Percentiles rank a stretch among this genome's conserved stretches.
Evolutionary conservation across 2,797 vertebrate genomes (phyloP).

Genomic region (Iguana delicatissima): DNA sequence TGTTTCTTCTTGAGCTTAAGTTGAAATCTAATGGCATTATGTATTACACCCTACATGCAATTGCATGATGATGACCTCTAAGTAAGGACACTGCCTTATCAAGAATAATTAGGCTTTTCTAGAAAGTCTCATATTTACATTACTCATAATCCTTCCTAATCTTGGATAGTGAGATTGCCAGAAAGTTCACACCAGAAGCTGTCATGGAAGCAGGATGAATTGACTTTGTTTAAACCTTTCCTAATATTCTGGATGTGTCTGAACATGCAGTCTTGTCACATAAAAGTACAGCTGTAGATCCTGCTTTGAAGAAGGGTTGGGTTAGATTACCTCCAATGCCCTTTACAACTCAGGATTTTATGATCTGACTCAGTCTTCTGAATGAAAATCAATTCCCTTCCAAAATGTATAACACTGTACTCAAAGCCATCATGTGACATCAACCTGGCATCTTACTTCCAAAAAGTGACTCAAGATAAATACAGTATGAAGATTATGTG

Average conservation of each 20-base stretch:
- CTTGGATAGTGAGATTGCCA: not conserved
- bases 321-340: not conserved
- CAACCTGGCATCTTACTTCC: not conserved
- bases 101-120: constrained; percentile 28
- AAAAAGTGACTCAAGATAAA: not conserved
- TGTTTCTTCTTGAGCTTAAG: not conserved
- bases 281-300: not conserved
- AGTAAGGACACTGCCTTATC: not conserved
- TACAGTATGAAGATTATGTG: not conserved
- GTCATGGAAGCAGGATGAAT: not conserved
- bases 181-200: not conserved
- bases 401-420: not conserved
- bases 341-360: not conserved
- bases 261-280: not conserved
- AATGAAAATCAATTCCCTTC: not conserved
- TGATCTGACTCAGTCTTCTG: not conserved
- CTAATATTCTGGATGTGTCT: not conserved
- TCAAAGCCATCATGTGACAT: not conserved
- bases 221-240: not conserved
- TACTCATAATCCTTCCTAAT: constrained; percentile 6
- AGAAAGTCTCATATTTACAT: constrained; percentile 15
- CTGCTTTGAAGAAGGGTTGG: not conserved
- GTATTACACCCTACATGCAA: not conserved
- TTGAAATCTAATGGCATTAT: not conserved
- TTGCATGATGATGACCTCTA: not conserved